These are phyloP conservation scores for Apteryx owenii DNA, from an alignment of 2,113 vertebrate species.

Conservation along the genomic window DNA sequence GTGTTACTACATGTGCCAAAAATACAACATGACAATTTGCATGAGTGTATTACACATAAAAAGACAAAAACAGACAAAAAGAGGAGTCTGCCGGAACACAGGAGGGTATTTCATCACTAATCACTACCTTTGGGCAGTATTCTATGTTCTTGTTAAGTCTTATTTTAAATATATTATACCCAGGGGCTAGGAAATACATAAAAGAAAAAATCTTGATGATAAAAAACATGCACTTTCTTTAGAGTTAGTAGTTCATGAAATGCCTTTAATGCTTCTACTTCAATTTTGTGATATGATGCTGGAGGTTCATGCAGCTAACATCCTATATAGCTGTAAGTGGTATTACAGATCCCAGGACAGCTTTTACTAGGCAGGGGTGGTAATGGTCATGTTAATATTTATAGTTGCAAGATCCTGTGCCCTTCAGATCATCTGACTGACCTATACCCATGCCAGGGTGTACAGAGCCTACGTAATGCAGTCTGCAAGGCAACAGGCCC, in stretches of 20 bases:
- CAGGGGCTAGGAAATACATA: background rate
- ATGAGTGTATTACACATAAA: background rate
- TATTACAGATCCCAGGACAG: background rate
- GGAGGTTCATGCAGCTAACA: background rate
- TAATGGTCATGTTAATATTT: background rate
- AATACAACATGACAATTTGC: background rate
- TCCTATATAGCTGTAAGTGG: background rate
- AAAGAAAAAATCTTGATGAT: background rate
- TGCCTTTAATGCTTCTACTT: background rate
- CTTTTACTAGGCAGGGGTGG: background rate
- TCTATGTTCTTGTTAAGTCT: background rate
- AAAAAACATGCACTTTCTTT: background rate
- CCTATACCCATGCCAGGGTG: background rate
- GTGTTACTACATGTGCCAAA: background rate
- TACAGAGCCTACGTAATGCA: background rate
- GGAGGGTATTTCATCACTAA: background rate
- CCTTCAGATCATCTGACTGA: background rate
- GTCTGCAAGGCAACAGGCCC: background rate
- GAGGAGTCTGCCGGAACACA: background rate
- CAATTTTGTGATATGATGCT: background rate
- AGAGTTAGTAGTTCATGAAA: background rate
- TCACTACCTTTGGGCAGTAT: background rate
- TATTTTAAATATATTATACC: background rate
- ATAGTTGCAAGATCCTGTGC: background rate
- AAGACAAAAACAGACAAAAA: background rate